Evolutionary conservation across 2,797 vertebrate species (phyloP).

Genomic region (Novumbra hubbsi): DNA sequence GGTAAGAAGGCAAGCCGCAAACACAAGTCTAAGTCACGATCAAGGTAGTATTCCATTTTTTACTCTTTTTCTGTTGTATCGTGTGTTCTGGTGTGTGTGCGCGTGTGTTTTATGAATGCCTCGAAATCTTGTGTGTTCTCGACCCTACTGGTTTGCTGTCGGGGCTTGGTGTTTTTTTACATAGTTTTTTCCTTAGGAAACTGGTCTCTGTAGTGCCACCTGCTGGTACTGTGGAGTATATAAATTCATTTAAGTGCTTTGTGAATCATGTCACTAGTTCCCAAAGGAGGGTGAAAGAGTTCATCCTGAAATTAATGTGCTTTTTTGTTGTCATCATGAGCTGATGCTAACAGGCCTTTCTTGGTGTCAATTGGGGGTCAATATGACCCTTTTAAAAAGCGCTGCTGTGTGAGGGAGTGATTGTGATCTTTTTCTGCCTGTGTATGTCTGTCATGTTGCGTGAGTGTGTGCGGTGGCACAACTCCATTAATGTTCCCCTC

Average conservation of each 20-base stretch:
- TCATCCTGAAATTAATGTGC: neutral
- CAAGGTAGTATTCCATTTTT: constrained; percentile 99
- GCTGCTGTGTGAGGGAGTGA: neutral
- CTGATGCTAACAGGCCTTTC: neutral
- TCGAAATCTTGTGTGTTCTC: constrained; percentile 8
- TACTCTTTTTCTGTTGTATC: constrained; percentile 65
- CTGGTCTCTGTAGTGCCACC: neutral
- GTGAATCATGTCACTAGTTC: constrained; percentile 14
- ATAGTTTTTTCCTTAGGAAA: too few relatives aligned
- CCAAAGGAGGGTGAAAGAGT: neutral
- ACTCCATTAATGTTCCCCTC: constrained; percentile 56
- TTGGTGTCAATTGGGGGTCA: neutral
- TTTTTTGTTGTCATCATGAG: neutral
- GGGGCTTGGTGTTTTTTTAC: constrained; percentile 9
- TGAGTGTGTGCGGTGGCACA: constrained; percentile 25
- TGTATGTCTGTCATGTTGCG: constrained; percentile 6
- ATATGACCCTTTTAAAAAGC: neutral
- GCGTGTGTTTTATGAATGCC: constrained; percentile 51
- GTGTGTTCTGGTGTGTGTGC: constrained; percentile 65
- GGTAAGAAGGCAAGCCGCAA: constrained; percentile 99
- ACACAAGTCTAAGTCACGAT: constrained; percentile 99
- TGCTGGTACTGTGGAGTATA: constrained; percentile 4
- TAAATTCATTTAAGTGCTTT: constrained; percentile 11
- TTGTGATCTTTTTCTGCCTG: neutral
- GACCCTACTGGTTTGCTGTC: neutral